Evolutionary conservation across 2,113 vertebrate species (phyloP), one percentile per base, ranked within the genome.

Genomic region (Chinchilla lanigera): DNA sequence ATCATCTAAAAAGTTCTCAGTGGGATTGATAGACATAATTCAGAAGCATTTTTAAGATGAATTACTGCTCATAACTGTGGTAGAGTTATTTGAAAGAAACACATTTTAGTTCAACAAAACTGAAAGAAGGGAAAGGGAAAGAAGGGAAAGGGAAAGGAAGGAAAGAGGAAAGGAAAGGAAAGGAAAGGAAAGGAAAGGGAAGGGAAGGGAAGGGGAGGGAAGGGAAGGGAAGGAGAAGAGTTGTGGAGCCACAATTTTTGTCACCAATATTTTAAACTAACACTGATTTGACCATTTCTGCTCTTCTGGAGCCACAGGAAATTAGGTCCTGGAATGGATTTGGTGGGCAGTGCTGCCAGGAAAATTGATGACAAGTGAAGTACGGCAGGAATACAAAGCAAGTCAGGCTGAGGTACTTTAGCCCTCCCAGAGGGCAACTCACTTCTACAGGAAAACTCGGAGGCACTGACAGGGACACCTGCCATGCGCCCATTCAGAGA

Each of bases 41-140:
- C 33, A 77, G 63, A 89, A 65, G 12, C 50, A 90, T 86, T 94
- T 96, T 65, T 19, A 54, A 92, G 91, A 89, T 71, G 85, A 96
- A 93, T 90, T 87, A 94, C 20, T 75, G 52, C 35, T 80, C 35
- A 16, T 92, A 91, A 41, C 14, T 73, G 89, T n/a, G 19, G 5
- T n/a, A 35, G 33, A 17, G 30, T 86, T 89, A 78, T 86, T 83
- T 94, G 69, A 44, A 75, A 73, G 50, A 71, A 90, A 81, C 4
- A 63, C 11, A 24, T 11, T 61, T 1, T 54, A 17, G 86, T 47
- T 50, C 19, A 75, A 41, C 4, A 93, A 8, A 73, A 16, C 47
- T n/a, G 22, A 20, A 88, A n/a, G 19, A 13, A 58, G 14, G 3
- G 24, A 8, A 13, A 19, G 84, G 75, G 19, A 92, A 81, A 91